Base-by-base conservation (phyloP, 2,797 vertebrate species). In the Chelon labrosus region DNA sequence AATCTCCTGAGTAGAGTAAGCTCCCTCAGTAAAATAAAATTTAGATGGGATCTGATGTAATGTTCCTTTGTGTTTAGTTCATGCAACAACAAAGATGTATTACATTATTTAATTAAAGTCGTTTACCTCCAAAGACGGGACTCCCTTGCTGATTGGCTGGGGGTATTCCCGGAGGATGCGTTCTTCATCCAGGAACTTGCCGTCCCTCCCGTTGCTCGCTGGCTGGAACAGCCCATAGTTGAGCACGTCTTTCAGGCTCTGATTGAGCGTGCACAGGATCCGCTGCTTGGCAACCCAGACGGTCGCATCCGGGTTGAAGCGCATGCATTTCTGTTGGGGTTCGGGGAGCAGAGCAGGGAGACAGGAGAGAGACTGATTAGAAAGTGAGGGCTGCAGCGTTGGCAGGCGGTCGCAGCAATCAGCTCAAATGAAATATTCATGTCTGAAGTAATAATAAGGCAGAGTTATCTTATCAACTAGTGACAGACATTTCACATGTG, bases 221-320 rank as follows among this genome's bases (percentile, higher is more conserved):
- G 97, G 96, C 84, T 99, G 98, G 92, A 98, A 99, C 3, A 99
- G 94, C 3, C 98, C 98, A 0, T 98, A 99, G 92, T 99, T 99
- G 50, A 99, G 95, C 38, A 97, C 96, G 12, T 99, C 98, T 82
- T 97, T 97, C 88, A 99, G 92, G 73, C 96, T 97, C 91, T 98
- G 97, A 55, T 94, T 98, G 39, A 99, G 88, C 0, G 96, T 96
- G 53, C 97, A 99, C 73, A 99, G 93, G 77, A 99, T 94, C n/a
- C 93, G 90, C 82, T 99, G 98, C 89, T 98, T 98, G 31, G 96
- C 97, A 0, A 95, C 93, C 98, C 98, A 99, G 52, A 99, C 95
- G 0, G 97, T 96, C 5, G 95, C 96, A 5, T 97, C 94, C 0
- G 96, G 96, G 90, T 97, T 95, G 85, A 99, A 98, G 2, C 96